Conservation (phyloP, 2,888 invertebrate genomes). For the Ophraella communa region DNA sequence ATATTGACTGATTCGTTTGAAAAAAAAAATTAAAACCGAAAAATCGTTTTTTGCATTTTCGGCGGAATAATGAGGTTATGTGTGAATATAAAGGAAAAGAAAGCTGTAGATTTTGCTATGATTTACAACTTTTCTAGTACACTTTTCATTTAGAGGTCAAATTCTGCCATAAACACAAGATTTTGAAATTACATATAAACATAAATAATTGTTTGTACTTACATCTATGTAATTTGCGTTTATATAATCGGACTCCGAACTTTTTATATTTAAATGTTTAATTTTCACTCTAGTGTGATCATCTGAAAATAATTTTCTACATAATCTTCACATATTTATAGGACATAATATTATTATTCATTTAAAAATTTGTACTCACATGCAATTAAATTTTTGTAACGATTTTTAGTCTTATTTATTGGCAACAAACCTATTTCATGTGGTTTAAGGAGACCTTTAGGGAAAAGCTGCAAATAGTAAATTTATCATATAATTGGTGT, state of each 20-base stretch:
- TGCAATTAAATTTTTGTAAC: conserved; percentile 60
- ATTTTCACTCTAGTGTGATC: conserved; percentile 62
- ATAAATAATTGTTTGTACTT: conserved; percentile 36
- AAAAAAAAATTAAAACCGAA: too few relatives aligned
- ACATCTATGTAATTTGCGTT: conserved; percentile 64
- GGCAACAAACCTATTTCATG: conserved; percentile 56
- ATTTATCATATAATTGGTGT: too few relatives aligned
- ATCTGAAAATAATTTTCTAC: conserved; percentile 53
- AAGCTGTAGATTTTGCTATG: too few relatives aligned
- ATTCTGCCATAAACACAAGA: too few relatives aligned
- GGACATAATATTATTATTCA: too few relatives aligned
- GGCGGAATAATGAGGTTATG: too few relatives aligned
- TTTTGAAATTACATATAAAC: neutral
- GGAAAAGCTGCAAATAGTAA: conserved; percentile 53
- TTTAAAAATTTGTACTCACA: conserved; percentile 56
- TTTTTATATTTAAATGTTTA: conserved; percentile 54
- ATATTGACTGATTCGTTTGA: too few relatives aligned
- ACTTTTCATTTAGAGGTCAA: too few relatives aligned
- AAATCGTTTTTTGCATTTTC: too few relatives aligned
- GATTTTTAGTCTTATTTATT: conserved; percentile 60
- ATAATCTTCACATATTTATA: too few relatives aligned
- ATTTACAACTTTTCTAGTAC: too few relatives aligned
- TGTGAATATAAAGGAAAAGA: too few relatives aligned
- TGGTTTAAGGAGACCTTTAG: conserved; percentile 56
- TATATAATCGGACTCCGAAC: conserved; percentile 61